These are phyloP conservation scores for Brachionus angularis DNA, from an alignment of 1,140 invertebrate genomes.

Conservation along the genomic window DNA sequence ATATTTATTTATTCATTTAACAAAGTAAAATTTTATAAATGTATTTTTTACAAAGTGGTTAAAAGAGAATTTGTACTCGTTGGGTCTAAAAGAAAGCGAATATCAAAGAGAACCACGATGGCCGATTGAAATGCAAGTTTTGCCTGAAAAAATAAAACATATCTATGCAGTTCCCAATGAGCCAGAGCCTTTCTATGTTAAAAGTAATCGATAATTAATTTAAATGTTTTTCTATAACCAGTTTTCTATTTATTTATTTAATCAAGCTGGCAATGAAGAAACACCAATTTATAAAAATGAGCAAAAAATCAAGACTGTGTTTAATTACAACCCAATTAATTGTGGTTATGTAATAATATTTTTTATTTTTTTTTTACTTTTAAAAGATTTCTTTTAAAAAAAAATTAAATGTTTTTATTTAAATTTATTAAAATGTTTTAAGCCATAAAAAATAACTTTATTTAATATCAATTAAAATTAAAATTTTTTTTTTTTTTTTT, in stretches of 20 bases:
- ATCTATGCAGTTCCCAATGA: conserved; percentile 67
- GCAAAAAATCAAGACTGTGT: conserved; percentile 76
- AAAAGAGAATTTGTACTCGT: conserved; percentile 53
- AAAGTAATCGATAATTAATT: conserved; percentile 47
- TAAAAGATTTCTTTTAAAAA: no score
- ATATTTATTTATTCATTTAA: background rate
- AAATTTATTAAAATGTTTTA: no score
- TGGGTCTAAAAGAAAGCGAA: conserved; percentile 52
- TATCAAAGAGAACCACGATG: conserved; percentile 63
- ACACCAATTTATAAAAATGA: conserved; percentile 62
- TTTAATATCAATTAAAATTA: background rate
- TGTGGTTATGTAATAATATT: conserved; percentile 75
- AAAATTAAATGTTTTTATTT: no score
- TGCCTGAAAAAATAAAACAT: conserved; percentile 73
- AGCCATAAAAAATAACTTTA: no score
- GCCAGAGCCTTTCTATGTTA: conserved; percentile 74
- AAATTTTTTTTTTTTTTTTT: background rate
- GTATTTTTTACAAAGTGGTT: conserved; percentile 38
- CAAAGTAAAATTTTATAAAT: no score
- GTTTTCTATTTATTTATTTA: conserved; percentile 1
- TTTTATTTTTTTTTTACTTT: no score
- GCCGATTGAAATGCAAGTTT: conserved; percentile 78
- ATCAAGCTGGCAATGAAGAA: conserved; percentile 53
- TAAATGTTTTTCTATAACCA: no score
- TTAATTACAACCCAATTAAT: conserved; percentile 76